phyloP scores from a whole-genome alignment of 2,797 vertebrate species.

The Lepus townsendii region DNA sequence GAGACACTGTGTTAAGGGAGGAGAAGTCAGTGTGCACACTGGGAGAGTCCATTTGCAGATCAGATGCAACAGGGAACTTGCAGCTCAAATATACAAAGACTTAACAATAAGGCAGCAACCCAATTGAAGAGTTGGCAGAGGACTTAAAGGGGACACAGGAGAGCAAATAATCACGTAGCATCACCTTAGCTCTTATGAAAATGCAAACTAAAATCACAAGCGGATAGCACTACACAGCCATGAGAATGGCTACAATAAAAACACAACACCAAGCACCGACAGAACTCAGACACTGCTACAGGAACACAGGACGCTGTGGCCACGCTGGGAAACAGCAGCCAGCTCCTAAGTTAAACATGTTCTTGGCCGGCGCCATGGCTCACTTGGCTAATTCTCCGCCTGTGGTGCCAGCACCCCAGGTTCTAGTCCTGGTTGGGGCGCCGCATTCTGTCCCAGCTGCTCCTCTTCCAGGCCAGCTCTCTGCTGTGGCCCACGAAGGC shows the following conservation, averaged over 20 bases:
- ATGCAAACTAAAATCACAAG: conserved; percentile 9
- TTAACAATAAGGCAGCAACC: neutral
- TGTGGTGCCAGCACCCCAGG: too few relatives aligned
- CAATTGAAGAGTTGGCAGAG: conserved; percentile 20
- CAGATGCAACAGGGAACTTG: neutral
- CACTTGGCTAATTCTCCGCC: too few relatives aligned
- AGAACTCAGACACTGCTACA: neutral
- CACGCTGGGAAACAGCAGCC: neutral
- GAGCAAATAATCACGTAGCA: neutral
- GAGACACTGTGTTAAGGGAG: neutral
- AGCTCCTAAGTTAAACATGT: conserved; percentile 28
- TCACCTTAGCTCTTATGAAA: conserved; percentile 7
- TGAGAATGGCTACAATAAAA: neutral
- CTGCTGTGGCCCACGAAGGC: too few relatives aligned
- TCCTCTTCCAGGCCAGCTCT: too few relatives aligned
- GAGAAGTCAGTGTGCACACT: neutral
- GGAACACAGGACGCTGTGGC: neutral
- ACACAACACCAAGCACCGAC: neutral
- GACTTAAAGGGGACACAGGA: neutral
- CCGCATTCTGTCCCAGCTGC: too few relatives aligned
- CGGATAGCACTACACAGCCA: neutral
- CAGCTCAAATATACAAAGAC: neutral
- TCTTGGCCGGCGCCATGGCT: too few relatives aligned
- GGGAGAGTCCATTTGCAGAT: conserved; percentile 1
- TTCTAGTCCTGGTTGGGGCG: too few relatives aligned